Conservation (phyloP, 2,113 vertebrate genomes). For the Probosciger aterrimus region DNA sequence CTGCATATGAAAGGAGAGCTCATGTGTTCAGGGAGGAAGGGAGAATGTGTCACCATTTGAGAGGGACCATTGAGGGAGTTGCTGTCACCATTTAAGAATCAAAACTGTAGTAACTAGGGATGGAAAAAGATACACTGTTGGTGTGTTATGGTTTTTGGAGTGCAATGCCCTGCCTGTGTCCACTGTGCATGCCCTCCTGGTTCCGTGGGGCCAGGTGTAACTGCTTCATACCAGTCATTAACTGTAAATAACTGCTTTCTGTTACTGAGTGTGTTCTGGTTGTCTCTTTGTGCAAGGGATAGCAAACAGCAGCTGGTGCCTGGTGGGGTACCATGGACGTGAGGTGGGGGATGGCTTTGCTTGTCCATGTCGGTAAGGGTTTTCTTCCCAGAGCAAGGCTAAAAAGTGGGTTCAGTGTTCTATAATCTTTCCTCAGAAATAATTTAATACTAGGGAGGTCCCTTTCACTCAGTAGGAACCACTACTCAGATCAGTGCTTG, state of each 20-base stretch:
- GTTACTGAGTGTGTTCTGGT: neutral
- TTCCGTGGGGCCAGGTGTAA: accelerated
- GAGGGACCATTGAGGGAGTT: neutral
- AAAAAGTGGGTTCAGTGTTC: neutral
- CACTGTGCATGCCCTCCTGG: accelerated
- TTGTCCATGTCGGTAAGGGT: accelerated
- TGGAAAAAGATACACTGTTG: accelerated
- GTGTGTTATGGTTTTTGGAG: neutral
- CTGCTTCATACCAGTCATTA: neutral
- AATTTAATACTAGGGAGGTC: neutral
- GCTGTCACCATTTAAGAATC: neutral
- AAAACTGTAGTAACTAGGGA: neutral
- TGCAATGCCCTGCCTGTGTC: accelerated
- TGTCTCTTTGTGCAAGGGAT: neutral
- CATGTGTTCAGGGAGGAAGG: neutral
- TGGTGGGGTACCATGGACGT: accelerated
- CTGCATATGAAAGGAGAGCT: neutral
- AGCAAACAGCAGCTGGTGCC: accelerated
- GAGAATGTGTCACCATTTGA: neutral
- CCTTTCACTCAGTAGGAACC: neutral
- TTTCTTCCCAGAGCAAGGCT: neutral
- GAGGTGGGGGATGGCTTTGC: neutral
- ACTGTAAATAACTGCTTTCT: neutral
- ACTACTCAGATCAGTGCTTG: neutral
- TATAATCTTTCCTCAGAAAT: neutral